These are phyloP conservation scores for Melolontha melolontha DNA, from an alignment of 2,888 invertebrate genomes.

Conservation along the genomic window DNA sequence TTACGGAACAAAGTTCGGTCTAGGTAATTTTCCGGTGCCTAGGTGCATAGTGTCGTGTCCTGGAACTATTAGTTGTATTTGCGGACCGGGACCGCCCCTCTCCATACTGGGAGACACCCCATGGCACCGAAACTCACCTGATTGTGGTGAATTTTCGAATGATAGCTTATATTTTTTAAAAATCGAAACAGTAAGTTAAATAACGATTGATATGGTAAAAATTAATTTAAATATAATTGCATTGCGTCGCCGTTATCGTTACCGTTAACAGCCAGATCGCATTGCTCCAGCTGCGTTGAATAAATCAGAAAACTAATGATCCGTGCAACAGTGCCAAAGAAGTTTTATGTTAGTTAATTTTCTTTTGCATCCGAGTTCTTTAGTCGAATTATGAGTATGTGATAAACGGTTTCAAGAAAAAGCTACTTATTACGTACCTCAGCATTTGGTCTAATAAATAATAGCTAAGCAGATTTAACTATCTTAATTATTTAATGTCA, in stretches of 20 bases:
- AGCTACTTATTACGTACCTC: too few species aligned
- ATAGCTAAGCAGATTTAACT: too few species aligned
- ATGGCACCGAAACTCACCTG: slow-evolving; percentile 24
- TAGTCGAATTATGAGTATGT: background rate
- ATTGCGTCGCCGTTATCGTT: slow-evolving; percentile 9
- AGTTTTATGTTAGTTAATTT: background rate
- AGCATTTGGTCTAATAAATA: too few species aligned
- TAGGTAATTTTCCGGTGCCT: slow-evolving; percentile 60
- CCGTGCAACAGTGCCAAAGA: slow-evolving; percentile 8
- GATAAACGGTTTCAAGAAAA: too few species aligned
- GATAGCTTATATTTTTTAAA: background rate
- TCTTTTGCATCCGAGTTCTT: background rate
- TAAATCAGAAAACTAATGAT: slow-evolving; percentile 28
- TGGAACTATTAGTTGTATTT: slow-evolving; percentile 58
- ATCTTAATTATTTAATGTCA: too few species aligned
- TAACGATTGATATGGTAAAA: background rate
- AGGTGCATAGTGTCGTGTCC: slow-evolving; percentile 57
- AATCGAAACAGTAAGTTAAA: background rate
- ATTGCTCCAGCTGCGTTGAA: slow-evolving; percentile 18
- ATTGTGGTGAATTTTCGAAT: slow-evolving; percentile 5
- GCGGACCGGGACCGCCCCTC: slow-evolving; percentile 38
- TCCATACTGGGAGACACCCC: slow-evolving; percentile 24
- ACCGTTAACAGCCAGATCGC: slow-evolving; percentile 26
- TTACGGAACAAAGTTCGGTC: slow-evolving; percentile 58
- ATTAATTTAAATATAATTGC: background rate